Percentiles rank a stretch among this genome's conserved stretches.
phyloP scores from a whole-genome alignment of 1,140 invertebrate genomes.

The Bicyclus anynana region DNA sequence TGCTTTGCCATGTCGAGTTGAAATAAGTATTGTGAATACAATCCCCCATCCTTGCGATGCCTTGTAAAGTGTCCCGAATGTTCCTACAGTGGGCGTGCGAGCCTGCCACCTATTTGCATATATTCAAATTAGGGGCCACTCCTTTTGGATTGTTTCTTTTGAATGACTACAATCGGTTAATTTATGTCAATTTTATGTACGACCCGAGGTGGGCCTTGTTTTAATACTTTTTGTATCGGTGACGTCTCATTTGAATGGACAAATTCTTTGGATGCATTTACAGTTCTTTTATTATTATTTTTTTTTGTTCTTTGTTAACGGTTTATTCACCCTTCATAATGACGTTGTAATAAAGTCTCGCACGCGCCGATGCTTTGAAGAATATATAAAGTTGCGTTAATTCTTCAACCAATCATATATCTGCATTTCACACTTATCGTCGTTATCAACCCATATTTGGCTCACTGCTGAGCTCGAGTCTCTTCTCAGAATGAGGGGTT shows the following conservation, averaged over 20 bases:
- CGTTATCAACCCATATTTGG: no score
- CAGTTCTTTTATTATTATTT: no score
- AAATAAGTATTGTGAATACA: not conserved
- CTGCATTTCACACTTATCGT: no score
- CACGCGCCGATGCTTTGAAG: no score
- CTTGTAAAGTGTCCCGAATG: constrained; percentile 8
- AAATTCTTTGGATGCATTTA: constrained; percentile 1
- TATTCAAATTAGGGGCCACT: constrained; percentile 33
- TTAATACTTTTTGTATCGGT: constrained; percentile 10
- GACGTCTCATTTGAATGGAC: constrained; percentile 14
- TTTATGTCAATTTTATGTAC: constrained; percentile 28
- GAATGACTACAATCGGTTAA: constrained; percentile 29
- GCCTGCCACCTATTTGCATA: constrained; percentile 25
- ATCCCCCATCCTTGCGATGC: not conserved
- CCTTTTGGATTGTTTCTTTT: constrained; percentile 31
- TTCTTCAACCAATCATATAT: no score
- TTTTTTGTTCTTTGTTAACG: no score
- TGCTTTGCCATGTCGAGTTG: no score
- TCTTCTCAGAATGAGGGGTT: no score
- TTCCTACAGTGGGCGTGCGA: constrained; percentile 28
- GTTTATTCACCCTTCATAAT: no score
- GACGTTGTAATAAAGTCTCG: no score
- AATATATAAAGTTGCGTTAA: no score
- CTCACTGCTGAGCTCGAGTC: no score
- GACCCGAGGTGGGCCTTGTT: constrained; percentile 5